phyloP scores from a whole-genome alignment of 2,113 vertebrate genomes.

The Indri indri region DNA sequence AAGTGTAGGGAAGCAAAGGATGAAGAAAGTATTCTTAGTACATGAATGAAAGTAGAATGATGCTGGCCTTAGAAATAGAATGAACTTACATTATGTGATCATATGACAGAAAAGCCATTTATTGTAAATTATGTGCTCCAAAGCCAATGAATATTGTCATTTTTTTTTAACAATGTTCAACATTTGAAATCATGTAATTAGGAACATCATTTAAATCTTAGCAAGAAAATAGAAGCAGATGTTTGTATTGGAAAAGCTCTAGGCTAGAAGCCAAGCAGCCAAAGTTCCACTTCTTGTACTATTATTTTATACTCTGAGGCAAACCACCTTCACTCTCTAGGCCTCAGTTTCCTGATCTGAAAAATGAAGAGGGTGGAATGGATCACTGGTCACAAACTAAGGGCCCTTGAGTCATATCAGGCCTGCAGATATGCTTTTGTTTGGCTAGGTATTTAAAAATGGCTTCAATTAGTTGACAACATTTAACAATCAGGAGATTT shows the following conservation, averaged over 20 bases:
- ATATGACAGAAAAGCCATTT: constrained; percentile 3
- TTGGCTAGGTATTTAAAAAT: not conserved
- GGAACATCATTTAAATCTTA: constrained; percentile 49
- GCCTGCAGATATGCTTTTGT: not conserved
- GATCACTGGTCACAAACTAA: not conserved
- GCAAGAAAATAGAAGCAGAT: constrained; percentile 59
- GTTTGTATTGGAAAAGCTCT: constrained; percentile 30
- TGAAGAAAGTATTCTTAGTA: not conserved
- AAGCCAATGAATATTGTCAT: constrained; percentile 18
- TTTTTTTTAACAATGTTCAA: constrained; percentile 3
- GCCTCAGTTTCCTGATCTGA: not conserved
- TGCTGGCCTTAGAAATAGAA: not conserved
- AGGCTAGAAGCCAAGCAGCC: not conserved
- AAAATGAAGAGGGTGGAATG: not conserved
- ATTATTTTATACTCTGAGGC: not conserved
- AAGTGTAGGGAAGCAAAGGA: not conserved
- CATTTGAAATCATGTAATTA: constrained; percentile 55
- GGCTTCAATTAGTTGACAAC: not conserved
- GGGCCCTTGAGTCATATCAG: not conserved
- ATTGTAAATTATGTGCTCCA: not conserved
- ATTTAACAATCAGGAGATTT: constrained; percentile 35
- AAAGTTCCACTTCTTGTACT: not conserved
- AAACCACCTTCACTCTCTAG: not conserved
- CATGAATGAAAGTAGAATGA: not conserved
- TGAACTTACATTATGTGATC: not conserved